Evolutionary conservation across 2,797 vertebrate species (phyloP).

Genomic region (Nannoperca obscura): DNA sequence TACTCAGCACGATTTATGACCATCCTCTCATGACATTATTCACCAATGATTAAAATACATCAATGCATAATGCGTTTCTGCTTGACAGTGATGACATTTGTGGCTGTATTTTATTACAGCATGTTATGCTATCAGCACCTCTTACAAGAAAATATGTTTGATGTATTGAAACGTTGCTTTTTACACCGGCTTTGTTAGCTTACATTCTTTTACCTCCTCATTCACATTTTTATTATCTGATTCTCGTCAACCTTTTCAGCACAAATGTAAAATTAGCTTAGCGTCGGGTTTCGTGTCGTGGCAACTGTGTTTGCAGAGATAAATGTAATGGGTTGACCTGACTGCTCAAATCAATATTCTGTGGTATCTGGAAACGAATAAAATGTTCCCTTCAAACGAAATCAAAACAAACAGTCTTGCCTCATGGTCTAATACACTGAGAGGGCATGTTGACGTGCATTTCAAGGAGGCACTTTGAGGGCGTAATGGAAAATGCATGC

Average conservation of each 20-base stretch:
- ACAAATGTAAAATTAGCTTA: conserved; percentile 51
- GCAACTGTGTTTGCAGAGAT: conserved; percentile 62
- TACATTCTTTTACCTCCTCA: conserved; percentile 1
- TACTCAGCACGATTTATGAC: conserved; percentile 32
- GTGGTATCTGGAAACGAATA: conserved; percentile 21
- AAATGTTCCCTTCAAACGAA: conserved; percentile 47
- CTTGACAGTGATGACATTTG: conserved; percentile 35
- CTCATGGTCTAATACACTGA: conserved; percentile 23
- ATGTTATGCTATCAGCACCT: background rate
- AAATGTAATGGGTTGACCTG: conserved; percentile 50
- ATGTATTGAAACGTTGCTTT: background rate
- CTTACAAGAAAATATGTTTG: background rate
- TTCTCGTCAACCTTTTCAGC: conserved; percentile 56
- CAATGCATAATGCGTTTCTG: conserved; percentile 15
- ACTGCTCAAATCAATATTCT: conserved; percentile 59
- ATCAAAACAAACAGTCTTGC: conserved; percentile 34
- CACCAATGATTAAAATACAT: conserved; percentile 45
- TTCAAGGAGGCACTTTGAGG: conserved; percentile 12
- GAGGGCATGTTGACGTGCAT: conserved; percentile 34
- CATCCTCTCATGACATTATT: conserved; percentile 29
- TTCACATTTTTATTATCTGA: conserved; percentile 39
- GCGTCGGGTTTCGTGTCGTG: conserved; percentile 55
- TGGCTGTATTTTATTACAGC: conserved; percentile 24
- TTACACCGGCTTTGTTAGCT: conserved; percentile 37
- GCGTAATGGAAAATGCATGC: conserved; percentile 22